Evolutionary conservation across 2,797 vertebrate genomes (phyloP), one percentile per base, ranked within the genome.

Genomic region (Siniperca obscura): DNA sequence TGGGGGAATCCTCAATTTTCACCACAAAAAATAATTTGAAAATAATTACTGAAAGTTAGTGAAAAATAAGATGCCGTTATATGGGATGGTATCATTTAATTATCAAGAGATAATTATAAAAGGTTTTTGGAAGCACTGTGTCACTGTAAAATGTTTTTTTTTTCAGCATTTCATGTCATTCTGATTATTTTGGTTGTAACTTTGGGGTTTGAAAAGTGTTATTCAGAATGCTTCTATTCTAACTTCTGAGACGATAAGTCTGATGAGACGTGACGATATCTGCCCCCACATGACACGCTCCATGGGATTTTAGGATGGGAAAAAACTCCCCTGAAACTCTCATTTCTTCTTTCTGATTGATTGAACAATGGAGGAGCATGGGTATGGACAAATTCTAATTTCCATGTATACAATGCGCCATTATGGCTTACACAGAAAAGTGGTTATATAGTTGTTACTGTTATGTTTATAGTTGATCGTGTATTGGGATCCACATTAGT

Each of bases 291-390:
- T 11, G 3, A 46, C 30, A n/a, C 6, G 52, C 34, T 76, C 25
- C 13, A 48, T 48, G 22, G 9, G 44, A 74, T 42, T 48, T 67
- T 56, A 25, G 16, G 14, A 42, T 17, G n/a, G n/a, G n/a, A 13
- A 30, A 5, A 22, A 7, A 6, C 38, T 25, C 53, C 30, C 0
- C 21, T 12, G 22, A 66, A 66, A 55, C 50, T 70, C 56, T 82
- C 16, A 48, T 67, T 79, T 76, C 73, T 65, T 44, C 64, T 73
- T 52, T 74, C 38, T 38, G 62, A 17, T 17, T 59, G 7, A n/a
- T 38, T 61, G 1, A 40, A 64, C 64, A 3, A 10, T 66, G 27
- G 34, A 65, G 48, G 38, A 16, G 55, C 27, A 67, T 10, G 5
- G 22, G 25, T 57, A 6, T 30, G 38, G 22, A 22, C 17, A 17